Base-by-base conservation (phyloP, 2,797 vertebrate species). In the Platyrinchus mystaceus region DNA sequence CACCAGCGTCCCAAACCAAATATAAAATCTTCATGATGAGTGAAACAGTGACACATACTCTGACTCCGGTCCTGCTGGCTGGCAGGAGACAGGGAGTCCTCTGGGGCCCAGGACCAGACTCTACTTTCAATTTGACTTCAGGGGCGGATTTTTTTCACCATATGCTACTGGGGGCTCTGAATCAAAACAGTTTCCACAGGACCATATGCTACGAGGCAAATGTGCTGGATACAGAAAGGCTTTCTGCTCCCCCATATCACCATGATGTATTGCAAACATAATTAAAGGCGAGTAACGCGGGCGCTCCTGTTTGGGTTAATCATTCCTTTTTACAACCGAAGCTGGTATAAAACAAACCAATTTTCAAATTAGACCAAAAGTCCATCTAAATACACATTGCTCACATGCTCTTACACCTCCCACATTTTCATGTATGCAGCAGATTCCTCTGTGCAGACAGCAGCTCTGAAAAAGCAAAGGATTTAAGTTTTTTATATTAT, bases 191-290 rank as follows among this genome's bases (percentile, higher is more conserved):
- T 96, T 98, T 97, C 96, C 93, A 30, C 27, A 96, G 83, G 96
- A 97, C 97, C 98, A 98, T 98, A 98, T 98, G 98, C 97, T 98
- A 95, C 6, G 1, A 97, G 94, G 96, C 97, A 97, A 74, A 82
- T 71, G 64, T 96, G 97, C 95, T 97, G 97, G 97, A 98, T 98
- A 97, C 96, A 94, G 76, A 97, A 96, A 79, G 52, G 96, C 90
- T 97, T 97, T 97, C 97, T 97, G 97, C 97, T 97, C 97, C 97
- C 95, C 94, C 90, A 20, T 96, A 98, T 97, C 97, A 97, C 96
- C 37, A 26, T 98, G 98, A 98, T 98, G 95, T 98, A 98, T 98
- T 98, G 93, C 98, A 98, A 98, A 97, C 97, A 95, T 98, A 98
- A 98, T 98, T 98, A 98, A 98, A 98, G 94, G 97, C 80, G 98